These are phyloP conservation scores for Ectemnius continuus DNA, from an alignment of 2,888 invertebrate species.

Conservation along the genomic window DNA sequence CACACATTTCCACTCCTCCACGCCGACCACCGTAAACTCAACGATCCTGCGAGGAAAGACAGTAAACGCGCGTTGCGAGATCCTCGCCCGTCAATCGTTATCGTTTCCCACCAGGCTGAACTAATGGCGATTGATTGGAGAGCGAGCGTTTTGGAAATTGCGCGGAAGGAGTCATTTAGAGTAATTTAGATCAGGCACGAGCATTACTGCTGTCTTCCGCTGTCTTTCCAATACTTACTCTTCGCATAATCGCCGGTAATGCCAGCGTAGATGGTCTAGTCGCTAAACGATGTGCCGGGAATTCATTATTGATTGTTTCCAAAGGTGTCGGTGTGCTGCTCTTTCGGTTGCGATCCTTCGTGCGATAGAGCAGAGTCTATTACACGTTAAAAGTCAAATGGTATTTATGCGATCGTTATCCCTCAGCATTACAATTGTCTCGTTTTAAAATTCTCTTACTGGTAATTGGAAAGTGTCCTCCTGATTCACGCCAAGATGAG, in stretches of 20 bases:
- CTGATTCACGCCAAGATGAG: not conserved
- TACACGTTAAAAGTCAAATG: conserved; percentile 46
- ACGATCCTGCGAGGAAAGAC: no score
- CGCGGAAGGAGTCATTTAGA: no score
- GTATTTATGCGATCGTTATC: conserved; percentile 33
- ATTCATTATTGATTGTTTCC: conserved; percentile 62
- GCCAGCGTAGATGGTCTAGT: conserved; percentile 35
- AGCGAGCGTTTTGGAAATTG: no score
- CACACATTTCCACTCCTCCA: no score
- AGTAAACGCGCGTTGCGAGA: no score
- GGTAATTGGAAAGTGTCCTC: no score
- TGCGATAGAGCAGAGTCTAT: conserved; percentile 51
- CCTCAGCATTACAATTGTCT: no score
- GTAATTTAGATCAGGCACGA: not conserved
- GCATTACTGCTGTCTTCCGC: not conserved
- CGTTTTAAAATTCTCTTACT: no score
- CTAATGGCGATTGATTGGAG: no score
- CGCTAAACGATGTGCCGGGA: conserved; percentile 33
- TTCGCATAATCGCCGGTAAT: conserved; percentile 38
- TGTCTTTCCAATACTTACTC: conserved; percentile 22
- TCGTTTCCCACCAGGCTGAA: not conserved
- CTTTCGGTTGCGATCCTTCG: conserved; percentile 43
- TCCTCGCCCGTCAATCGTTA: no score
- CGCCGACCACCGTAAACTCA: no score
- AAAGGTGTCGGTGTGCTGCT: conserved; percentile 49